These are phyloP conservation scores for Macropis europaea DNA, from an alignment of 2,888 invertebrate genomes.

Conservation along the genomic window DNA sequence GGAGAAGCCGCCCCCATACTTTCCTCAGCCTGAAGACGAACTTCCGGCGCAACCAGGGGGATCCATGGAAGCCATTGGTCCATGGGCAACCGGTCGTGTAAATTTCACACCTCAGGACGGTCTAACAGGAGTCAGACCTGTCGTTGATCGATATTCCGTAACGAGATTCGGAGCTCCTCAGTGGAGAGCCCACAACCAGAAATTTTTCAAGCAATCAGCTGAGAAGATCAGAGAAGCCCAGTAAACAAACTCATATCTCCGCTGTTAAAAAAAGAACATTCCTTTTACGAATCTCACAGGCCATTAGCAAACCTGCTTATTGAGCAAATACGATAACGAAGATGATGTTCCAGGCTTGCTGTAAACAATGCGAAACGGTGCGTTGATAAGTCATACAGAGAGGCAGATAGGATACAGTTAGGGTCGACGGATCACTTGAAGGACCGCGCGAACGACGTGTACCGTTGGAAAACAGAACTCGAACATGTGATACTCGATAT, in stretches of 20 bases:
- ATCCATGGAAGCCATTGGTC: slow-evolving; percentile 82
- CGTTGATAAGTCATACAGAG: slow-evolving; percentile 84
- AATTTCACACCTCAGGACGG: slow-evolving; percentile 87
- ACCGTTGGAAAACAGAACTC: slow-evolving; percentile 88
- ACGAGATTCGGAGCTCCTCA: slow-evolving; percentile 87
- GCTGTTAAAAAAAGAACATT: background rate
- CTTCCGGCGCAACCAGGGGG: slow-evolving; percentile 73
- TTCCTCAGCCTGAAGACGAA: slow-evolving; percentile 82
- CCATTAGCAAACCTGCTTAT: too few species aligned
- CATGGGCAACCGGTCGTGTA: slow-evolving; percentile 87
- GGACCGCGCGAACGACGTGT: slow-evolving; percentile 85
- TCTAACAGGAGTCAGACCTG: slow-evolving; percentile 87
- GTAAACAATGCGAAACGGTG: slow-evolving; percentile 84
- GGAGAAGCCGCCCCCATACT: slow-evolving; percentile 80
- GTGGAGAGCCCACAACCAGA: slow-evolving; percentile 82
- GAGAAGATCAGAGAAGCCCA: slow-evolving; percentile 80
- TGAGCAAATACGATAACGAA: too few species aligned
- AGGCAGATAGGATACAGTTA: slow-evolving; percentile 85
- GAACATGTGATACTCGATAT: slow-evolving; percentile 86
- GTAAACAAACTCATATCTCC: slow-evolving; percentile 37
- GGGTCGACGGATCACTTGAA: slow-evolving; percentile 85
- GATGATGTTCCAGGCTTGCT: slow-evolving; percentile 51
- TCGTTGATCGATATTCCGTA: slow-evolving; percentile 88
- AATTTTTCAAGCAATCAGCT: slow-evolving; percentile 80
- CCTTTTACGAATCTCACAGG: background rate